A percentile compares a stretch with the other conserved stretches of the same genome.
Conservation (phyloP, 1,140 invertebrate genomes). For the Hypothenemus hampei region DNA sequence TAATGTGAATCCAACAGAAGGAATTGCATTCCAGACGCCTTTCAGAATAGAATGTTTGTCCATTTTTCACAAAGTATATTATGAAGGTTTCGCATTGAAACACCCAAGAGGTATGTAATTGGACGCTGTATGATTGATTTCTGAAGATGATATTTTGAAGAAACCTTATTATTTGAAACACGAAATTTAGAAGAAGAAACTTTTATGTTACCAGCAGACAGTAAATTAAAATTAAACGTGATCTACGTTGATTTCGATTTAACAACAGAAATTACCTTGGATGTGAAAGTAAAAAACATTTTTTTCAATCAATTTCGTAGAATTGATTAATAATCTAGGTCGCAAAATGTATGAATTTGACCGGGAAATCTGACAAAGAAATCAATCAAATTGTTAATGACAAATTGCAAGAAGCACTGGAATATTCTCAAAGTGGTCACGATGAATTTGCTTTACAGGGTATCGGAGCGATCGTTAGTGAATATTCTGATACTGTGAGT, state of each 20-base stretch:
- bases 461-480: neutral
- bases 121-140: neutral
- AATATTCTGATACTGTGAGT: slow-evolving; percentile 4
- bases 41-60: neutral
- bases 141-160: neutral
- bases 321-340: neutral
- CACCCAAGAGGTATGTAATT: neutral
- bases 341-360: neutral
- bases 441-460: neutral
- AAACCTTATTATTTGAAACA: neutral
- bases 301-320: neutral
- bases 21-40: neutral
- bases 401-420: neutral
- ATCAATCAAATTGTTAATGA: neutral
- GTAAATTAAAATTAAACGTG: neutral
- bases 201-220: neutral
- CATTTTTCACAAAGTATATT: neutral
- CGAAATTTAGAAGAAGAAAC: neutral
- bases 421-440: neutral
- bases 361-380: neutral
- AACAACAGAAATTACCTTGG: neutral
- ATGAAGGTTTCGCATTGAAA: slow-evolving; percentile 1
- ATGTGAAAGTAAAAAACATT: neutral
- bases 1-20: neutral
- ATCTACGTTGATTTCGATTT: neutral